Percentiles rank a stretch among this genome's conserved stretches.
These are phyloP conservation scores for Tupaia tana DNA, from an alignment of 2,113 vertebrate species.

Conservation along the genomic window DNA sequence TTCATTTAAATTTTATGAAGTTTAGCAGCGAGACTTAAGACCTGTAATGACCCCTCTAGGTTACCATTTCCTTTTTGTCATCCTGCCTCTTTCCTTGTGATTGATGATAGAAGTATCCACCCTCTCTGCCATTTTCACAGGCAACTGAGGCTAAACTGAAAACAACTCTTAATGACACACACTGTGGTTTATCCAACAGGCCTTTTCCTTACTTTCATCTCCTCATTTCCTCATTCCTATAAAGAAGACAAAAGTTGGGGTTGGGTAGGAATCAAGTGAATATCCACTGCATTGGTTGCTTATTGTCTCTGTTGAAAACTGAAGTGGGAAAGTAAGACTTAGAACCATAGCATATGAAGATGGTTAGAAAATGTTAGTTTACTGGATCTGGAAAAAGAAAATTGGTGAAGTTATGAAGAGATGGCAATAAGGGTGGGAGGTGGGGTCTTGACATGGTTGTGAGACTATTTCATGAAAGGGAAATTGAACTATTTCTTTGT, in stretches of 20 bases:
- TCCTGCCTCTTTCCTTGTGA: not conserved
- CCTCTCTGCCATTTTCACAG: not conserved
- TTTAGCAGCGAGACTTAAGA: not conserved
- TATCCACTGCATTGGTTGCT: not conserved
- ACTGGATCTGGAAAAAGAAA: not conserved
- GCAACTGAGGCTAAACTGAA: not conserved
- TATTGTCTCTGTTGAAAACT: not conserved
- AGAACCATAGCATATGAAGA: not conserved
- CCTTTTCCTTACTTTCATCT: not conserved
- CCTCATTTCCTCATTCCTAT: not conserved
- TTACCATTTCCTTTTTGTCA: not conserved
- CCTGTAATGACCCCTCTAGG: not conserved
- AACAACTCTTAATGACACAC: not conserved
- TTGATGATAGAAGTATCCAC: not conserved
- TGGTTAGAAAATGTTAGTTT: not conserved
- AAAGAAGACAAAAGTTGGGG: not conserved
- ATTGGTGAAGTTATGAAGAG: not conserved
- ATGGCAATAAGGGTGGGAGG: rapidly evolving
- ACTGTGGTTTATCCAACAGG: not conserved
- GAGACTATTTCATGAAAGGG: not conserved
- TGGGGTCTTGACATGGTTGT: not conserved
- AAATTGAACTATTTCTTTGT: not conserved
- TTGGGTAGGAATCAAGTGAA: not conserved
- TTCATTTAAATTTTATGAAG: not conserved
- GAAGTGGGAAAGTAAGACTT: not conserved